Base-by-base conservation (phyloP, 1,140 invertebrate genomes). In the Teleogryllus occipitalis region DNA sequence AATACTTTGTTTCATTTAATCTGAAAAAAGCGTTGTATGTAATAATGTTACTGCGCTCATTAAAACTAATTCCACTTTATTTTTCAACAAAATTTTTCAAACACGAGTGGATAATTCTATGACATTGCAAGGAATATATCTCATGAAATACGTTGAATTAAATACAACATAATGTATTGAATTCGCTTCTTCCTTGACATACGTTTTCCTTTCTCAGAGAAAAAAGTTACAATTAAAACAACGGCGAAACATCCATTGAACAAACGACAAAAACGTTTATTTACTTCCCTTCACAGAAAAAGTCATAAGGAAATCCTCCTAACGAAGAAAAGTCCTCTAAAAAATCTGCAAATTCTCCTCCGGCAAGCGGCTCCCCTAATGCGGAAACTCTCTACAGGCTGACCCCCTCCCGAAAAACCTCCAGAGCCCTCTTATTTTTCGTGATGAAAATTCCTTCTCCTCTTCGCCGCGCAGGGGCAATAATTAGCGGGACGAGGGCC, bases 271-370 rank as follows among this genome's bases (percentile, higher is more conserved):
- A 39, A 65, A 65, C 54, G 18, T 65, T 65, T 65, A 65, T 65
- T 65, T 65, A 65, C 54, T 65, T 65, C 10, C 7, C 27, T 65
- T 65, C 7, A 18, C 54, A 65, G 18, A 65, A 65, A 65, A 65
- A 18, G 54, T 65, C 54, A 65, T 65, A 65, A 65, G 54, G 54
- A 65, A 65, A 65, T 65, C 54, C 54, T 65, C 54, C 54, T 65
- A 65, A 65, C 54, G 54, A 65, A 65, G 54, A 65, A 65, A 65
- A 65, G 54, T 65, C 54, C 54, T 65, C 54, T 65, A 65, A 65
- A 65, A 65, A 65, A 14, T 65, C 54, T 65, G 10, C 54, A 65
- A 65, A 65, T 65, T 65, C 54, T 65, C 54, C 54, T 65, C 54
- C 10, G 18, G 18, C 54, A 65, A 65, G 54, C 54, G 18, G 54